Percentiles rank a stretch among this genome's conserved stretches.
Evolutionary conservation across 2,888 invertebrate genomes (phyloP).

Genomic region (Leptinotarsa tumamoca): DNA sequence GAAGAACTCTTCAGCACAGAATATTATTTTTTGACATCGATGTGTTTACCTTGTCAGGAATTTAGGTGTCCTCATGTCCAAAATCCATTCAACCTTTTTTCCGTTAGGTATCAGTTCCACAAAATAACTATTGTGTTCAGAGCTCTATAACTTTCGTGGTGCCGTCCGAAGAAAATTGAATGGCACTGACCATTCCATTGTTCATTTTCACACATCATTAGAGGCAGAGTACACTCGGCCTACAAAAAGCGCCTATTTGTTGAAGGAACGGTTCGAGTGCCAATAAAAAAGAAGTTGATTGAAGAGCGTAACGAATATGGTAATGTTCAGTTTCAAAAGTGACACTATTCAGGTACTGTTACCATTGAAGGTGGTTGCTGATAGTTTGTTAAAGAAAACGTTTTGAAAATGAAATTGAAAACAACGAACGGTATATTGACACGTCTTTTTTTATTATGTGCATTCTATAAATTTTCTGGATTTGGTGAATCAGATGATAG

Average conservation of each 20-base stretch:
- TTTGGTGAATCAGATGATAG: too few species aligned
- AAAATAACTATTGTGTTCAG: constrained; percentile 7
- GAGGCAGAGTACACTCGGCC: constrained; percentile 29
- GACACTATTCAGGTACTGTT: not conserved
- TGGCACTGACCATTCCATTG: constrained; percentile 25
- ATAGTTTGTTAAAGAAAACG: not conserved
- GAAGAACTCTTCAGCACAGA: not conserved
- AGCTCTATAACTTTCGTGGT: not conserved
- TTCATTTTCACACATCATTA: constrained; percentile 25
- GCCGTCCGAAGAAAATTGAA: constrained; percentile 22
- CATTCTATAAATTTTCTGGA: too few species aligned
- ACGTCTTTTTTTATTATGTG: too few species aligned
- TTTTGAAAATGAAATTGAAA: not conserved
- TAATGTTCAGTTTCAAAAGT: not conserved
- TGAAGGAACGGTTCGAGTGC: constrained; percentile 23
- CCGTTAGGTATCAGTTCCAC: constrained; percentile 12
- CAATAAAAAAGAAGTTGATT: constrained; percentile 6
- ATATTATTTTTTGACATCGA: not conserved
- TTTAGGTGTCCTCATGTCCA: constrained; percentile 7
- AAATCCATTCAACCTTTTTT: not conserved
- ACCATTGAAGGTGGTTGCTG: not conserved
- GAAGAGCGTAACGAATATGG: constrained; percentile 8
- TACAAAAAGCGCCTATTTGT: constrained; percentile 24
- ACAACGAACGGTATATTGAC: too few species aligned
- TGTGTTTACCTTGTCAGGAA: constrained; percentile 15